Evolutionary conservation across 2,888 invertebrate genomes (phyloP), one percentile per base, ranked within the genome.

Genomic region (Tolmerus cingulatus): DNA sequence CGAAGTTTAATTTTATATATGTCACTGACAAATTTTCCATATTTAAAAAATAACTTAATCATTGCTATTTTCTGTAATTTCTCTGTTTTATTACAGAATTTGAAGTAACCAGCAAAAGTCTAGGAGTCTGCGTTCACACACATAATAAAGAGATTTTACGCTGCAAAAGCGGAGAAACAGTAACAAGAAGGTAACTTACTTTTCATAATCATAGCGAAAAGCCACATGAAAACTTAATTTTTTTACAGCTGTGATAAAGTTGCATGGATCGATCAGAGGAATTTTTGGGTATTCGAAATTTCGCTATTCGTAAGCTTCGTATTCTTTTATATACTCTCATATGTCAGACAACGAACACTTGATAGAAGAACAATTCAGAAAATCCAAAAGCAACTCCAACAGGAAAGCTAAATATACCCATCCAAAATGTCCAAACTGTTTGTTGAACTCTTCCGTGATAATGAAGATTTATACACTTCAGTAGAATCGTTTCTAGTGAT

Each of bases 201-300:
- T 51, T 76, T 40, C 40, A 12, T 77, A 46, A 30, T 27, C 51
- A 87, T 87, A 87, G 43, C 74, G 55, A 82, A 40, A 23, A 66
- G 19, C 27, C 23, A 2, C 19, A 23, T 66, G 1, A 66, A 66
- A 23, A 66, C 2, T 66, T 27, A 12, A 3, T 23, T 66, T 46
- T 94, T 95, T 94, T 95, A 89, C 93, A 96, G 98, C 92, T 98
- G 98, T 93, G 97, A 97, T 90, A 94, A 95, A 91, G 96, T 97
- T 19, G 96, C 96, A 2, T 96, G 96, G 93, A 93, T 97, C 84
- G 97, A 98, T 91, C 97, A 97, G 91, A 94, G 95, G 88, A 95
- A 95, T 87, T 98, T 97, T 84, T 90, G 92, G 40, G 91, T 92
- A 76, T 92, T 92, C 57, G 91, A 92, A 86, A 89, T 90, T 2